Evolutionary conservation across 2,888 invertebrate species (phyloP), one percentile per base, ranked within the genome.

Genomic region (Bellardia bayeri): DNA sequence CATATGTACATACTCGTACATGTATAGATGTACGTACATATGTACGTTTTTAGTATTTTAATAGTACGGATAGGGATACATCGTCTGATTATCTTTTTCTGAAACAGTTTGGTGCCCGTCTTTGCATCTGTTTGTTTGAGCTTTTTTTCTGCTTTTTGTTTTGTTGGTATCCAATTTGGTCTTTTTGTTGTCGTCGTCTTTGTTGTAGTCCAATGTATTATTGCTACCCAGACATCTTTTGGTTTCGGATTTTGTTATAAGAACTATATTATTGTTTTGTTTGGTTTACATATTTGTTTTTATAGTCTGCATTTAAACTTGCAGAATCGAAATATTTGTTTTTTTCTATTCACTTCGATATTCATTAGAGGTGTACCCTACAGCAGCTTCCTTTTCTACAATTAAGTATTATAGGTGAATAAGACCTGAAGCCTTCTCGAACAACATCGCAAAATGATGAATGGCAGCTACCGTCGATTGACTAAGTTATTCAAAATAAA

Each of bases 211-310:
- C 0, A 37, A 37, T 37, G 37, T 71, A 7, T 66, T 69, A 13
- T 63, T 61, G 3, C 49, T 79, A 40, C 71, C 78, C 78, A 84
- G 78, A 84, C 83, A 79, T 78, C 72, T 64, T 54, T 71, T 56
- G 63, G 40, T 78, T 72, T 63, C 63, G 13, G 69, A 63, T 76
- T 76, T 84, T 72, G 37, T 64, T 71, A 72, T 66, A 84, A 71
- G 78, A 78, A 72, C 78, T 84, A 66, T 66, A 72, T 84, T 84
- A 66, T 66, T 66, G 71, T 72, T 84, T 78, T 84, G 71, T 72
- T 78, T 84, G 69, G 82, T 30, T 84, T 78, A 56, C 69, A 23
- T 80, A 56, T 78, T 78, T 78, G 54, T 78, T 71, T 78, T 54
- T 63, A 16, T 54, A 63, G 61, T 78, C 76, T 78, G 63, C 69